Percentiles rank a stretch among this genome's conserved stretches.
Evolutionary conservation across 1,140 invertebrate genomes (phyloP).

Genomic region (Ips nitidus): DNA sequence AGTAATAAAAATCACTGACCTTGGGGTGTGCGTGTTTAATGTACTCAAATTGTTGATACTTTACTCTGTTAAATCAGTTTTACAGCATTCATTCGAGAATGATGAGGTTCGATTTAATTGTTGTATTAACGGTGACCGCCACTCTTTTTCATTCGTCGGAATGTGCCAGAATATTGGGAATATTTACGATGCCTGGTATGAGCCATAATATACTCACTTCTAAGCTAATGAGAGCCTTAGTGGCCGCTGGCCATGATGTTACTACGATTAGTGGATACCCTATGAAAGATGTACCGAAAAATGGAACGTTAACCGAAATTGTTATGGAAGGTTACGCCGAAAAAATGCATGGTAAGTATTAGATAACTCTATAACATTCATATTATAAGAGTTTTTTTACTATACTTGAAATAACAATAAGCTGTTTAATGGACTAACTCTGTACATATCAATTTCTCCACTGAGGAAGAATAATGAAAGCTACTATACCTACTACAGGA

Average conservation of each 20-base stretch:
- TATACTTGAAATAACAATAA: background rate
- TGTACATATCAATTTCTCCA: background rate
- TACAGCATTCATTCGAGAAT: no score
- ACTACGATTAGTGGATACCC: conserved; percentile 68
- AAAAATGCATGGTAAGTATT: background rate
- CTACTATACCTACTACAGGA: no score
- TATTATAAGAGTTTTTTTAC: no score
- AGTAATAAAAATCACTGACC: no score
- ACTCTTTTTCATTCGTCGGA: background rate
- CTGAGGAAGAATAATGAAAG: no score
- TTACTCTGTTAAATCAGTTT: no score
- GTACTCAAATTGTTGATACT: no score
- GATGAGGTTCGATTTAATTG: no score
- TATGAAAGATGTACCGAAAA: conserved; percentile 52
- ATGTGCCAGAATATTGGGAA: conserved; percentile 58
- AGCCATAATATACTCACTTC: conserved; percentile 71
- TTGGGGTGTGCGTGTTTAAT: no score
- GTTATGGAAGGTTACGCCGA: conserved; percentile 22
- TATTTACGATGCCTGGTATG: conserved; percentile 64
- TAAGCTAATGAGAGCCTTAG: conserved; percentile 64
- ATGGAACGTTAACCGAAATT: conserved; percentile 32
- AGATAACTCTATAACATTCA: no score
- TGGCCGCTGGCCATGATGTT: conserved; percentile 65
- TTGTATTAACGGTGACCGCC: background rate
- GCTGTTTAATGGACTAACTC: background rate